Evolutionary conservation across 2,797 vertebrate species (phyloP), one percentile per base, ranked within the genome.

Genomic region (Momotus momota): DNA sequence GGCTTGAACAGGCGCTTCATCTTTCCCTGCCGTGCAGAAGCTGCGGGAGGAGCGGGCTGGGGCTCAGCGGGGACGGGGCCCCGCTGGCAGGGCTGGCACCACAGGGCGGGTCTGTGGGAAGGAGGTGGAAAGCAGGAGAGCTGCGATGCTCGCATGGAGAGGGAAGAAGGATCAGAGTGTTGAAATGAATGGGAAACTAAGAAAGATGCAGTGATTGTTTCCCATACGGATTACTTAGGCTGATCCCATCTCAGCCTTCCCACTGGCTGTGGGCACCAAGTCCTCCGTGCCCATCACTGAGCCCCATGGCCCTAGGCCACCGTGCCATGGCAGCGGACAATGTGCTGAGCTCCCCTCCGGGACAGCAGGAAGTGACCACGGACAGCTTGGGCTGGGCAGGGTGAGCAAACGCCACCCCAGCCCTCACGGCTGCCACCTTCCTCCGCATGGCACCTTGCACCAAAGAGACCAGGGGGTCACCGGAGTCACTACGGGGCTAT

Each of bases 401-500:
- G 49, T 0, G 3, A 75, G 21, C 13, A 73, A 74, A 80, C 13
- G 18, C 45, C 27, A 54, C 7, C 43, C 45, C 57, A 58, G 33
- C 33, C 20, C 22, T 31, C 33, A 12, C 57, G 52, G 38, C 38
- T 43, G 20, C 20, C 62, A 17, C 45, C 80, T 51, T 38, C 38
- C 51, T 67, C 10, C 0, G 1, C 55, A n/a, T 64, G 31, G 35
- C 51, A 33, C 7, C 29, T 43, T 17, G n/a, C 31, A 48, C 41
- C 40, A 2, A 57, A 25, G 62, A 64, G 41, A 22, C 45, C 1
- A 0, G 20, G 13, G 31, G 27, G 26, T n/a, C 60, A 35, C 54
- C 62, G 1, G 0, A 3, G 25, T 27, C 27, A 7, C n/a, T 8
- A 1, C 0, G 8, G 40, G 51, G 46, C 20, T 2, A 0, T 9